phyloP scores from a whole-genome alignment of 2,888 invertebrate genomes.

The Zeuzera pyrina region DNA sequence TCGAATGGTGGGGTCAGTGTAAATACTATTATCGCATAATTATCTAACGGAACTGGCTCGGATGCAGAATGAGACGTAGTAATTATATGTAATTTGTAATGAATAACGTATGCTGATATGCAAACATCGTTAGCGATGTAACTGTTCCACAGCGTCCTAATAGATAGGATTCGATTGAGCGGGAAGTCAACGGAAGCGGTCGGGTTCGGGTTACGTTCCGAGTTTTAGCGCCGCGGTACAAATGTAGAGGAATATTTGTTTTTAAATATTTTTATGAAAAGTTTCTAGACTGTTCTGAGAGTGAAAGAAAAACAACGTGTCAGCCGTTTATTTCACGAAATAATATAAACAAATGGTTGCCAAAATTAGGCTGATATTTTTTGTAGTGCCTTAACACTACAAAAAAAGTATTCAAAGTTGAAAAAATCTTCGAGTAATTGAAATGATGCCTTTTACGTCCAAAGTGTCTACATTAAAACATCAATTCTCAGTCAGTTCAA shows the following conservation, averaged over 20 bases:
- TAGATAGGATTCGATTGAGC: conserved; percentile 14
- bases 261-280: not conserved
- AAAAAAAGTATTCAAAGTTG: no score
- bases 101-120: conserved; percentile 31
- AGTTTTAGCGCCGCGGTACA: not conserved
- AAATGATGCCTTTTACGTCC: no score
- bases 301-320: no score
- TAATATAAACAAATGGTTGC: no score
- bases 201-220: conserved; percentile 29
- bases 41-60: conserved; percentile 32
- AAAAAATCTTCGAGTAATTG: no score
- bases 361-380: no score
- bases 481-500: no score
- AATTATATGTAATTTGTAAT: conserved; percentile 35
- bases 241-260: conserved; percentile 4
- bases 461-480: no score
- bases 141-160: conserved; percentile 1
- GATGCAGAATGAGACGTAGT: conserved; percentile 27
- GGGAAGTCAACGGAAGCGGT: conserved; percentile 35
- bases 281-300: no score
- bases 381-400: no score
- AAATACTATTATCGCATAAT: conserved; percentile 52
- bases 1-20: conserved; percentile 49
- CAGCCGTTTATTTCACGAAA: no score
- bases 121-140: conserved; percentile 13